These are phyloP conservation scores for Hemibagrus guttatus DNA, from an alignment of 2,797 vertebrate species.

Conservation along the genomic window DNA sequence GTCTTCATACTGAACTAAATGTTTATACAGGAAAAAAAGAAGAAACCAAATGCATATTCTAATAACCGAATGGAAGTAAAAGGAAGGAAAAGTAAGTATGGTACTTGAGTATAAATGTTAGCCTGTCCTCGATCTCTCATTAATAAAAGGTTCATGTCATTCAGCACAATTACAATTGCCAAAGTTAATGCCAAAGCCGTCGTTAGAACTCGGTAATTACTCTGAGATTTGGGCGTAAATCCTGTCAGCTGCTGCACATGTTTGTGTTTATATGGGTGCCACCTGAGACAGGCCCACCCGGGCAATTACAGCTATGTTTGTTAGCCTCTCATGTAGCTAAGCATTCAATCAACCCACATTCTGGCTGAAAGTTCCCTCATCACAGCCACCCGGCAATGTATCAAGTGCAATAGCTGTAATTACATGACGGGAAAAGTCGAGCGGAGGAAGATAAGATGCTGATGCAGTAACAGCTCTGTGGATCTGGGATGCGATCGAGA, in stretches of 20 bases:
- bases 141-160: constrained; percentile 42
- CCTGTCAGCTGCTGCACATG: constrained; percentile 41
- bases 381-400: constrained; percentile 35
- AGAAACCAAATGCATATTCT: background rate
- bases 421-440: constrained; percentile 34
- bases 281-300: constrained; percentile 29
- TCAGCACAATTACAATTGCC: constrained; percentile 48
- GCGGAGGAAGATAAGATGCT: constrained; percentile 15
- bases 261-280: constrained; percentile 47
- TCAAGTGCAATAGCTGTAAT: constrained; percentile 40
- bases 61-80: background rate
- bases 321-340: constrained; percentile 45
- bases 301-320: constrained; percentile 54
- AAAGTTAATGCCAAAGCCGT: constrained; percentile 35
- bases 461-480: constrained; percentile 29
- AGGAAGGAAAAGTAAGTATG: background rate
- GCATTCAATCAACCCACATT: constrained; percentile 48
- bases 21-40: background rate
- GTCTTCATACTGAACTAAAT: background rate
- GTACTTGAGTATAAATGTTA: constrained; percentile 13
- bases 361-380: constrained; percentile 39
- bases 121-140: constrained; percentile 24
- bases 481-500: constrained; percentile 37
- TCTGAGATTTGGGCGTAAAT: constrained; percentile 46
- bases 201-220: constrained; percentile 46